Base-by-base conservation (phyloP, 2,888 invertebrate genomes). In the Mythimna albipuncta region DNA sequence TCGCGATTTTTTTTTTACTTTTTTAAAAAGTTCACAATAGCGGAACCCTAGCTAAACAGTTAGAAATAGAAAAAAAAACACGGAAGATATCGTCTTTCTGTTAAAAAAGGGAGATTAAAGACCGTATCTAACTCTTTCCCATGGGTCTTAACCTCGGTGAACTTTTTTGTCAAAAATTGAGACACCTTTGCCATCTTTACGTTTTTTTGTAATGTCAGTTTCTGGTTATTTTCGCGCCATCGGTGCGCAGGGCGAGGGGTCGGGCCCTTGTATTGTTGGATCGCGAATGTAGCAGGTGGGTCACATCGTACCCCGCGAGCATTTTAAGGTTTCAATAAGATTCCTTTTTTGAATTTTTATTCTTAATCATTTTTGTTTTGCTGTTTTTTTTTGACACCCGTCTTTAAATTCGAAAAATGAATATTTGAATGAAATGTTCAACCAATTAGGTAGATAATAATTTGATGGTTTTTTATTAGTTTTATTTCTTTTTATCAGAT, bases 181-280 rank as follows among this genome's bases (percentile, higher is more conserved):
- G 95, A 96, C 96, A 96, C 95, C 96, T 96, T 96, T 96, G 95
- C 88, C 93, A 96, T 96, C 96, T 95, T 95, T 95, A 82, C 90
- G 90, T 90, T 95, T 95, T 95, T 95, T 93, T 91, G 85, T 88
- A 86, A 89, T 91, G 90, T 89, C 85, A 87, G 85, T 83, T 87
- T 88, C 91, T 93, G 69, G 84, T 93, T 94, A 92, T 89, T 89
- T 86, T 85, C 88, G 81, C 81, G 81, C 67, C 32, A 35, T 81
- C 19, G 87, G 85, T 86, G 88, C 83, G 80, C 76, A 86, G 84
- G 92, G 93, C 92, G 91, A 92, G 62, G 94, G 95, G 95, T 94
- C 93, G 92, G 87, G 91, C 90, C 89, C 88, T 87, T 77, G 87
- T 91, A 93, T 93, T 93, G 90, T 92, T 65, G 70, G 6, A 47